A percentile compares a stretch with the other conserved stretches of the same genome.
Evolutionary conservation across 2,797 vertebrate genomes (phyloP).

Genomic region (Pantherophis alleghaniensis): DNA sequence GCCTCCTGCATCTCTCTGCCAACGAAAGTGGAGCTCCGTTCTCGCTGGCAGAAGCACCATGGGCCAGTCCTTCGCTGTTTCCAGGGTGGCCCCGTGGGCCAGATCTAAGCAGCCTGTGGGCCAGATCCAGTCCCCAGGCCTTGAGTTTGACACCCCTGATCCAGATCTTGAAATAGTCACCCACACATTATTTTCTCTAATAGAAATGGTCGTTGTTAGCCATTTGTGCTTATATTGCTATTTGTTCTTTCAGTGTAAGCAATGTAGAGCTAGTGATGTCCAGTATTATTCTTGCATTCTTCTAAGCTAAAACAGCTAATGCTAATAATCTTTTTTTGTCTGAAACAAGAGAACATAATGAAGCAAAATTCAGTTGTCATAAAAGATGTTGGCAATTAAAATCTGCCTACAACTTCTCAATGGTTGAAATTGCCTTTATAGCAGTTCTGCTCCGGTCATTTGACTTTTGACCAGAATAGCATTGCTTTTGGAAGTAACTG

Average conservation of each 20-base stretch:
- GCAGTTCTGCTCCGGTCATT: neutral
- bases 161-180: neutral
- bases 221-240: neutral
- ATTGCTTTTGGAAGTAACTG: neutral
- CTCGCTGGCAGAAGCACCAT: too few species aligned
- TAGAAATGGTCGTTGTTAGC: neutral
- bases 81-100: too few species aligned
- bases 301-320: neutral
- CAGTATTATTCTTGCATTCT: neutral
- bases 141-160: too few species aligned
- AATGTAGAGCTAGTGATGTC: neutral
- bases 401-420: neutral
- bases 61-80: too few species aligned
- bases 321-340: neutral
- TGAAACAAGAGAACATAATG: constrained; percentile 8
- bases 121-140: too few species aligned
- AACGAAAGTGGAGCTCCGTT: too few species aligned
- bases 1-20: too few species aligned
- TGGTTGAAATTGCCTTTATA: neutral
- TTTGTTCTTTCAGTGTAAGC: neutral
- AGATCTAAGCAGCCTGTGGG: too few species aligned
- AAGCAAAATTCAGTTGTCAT: neutral
- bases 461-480: neutral
- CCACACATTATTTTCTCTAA: neutral
- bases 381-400: neutral